Conservation (phyloP, 1,140 invertebrate genomes). For the Berghia stephanieae region DNA sequence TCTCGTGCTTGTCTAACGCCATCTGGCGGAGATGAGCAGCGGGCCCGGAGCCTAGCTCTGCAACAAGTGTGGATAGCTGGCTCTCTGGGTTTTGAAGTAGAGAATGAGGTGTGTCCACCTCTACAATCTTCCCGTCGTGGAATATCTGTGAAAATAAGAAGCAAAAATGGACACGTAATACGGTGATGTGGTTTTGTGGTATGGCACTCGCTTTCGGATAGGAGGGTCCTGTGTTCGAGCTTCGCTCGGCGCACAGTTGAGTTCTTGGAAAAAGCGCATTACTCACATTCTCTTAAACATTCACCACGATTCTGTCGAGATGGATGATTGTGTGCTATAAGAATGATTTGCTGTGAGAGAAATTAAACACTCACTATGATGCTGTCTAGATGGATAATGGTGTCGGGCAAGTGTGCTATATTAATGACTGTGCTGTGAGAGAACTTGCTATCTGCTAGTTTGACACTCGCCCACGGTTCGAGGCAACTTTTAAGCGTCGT, state of each 20-base stretch:
- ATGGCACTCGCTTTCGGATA: no score
- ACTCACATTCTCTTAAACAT: background rate
- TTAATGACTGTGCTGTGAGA: conserved; percentile 79
- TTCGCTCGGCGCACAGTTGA: no score
- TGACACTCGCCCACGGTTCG: background rate
- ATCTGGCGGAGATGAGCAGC: conserved; percentile 35
- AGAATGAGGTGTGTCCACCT: conserved; percentile 43
- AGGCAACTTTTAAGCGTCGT: no score
- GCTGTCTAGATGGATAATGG: conserved; percentile 74
- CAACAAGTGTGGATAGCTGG: conserved; percentile 36
- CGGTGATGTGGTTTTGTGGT: no score
- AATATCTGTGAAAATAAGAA: conserved; percentile 34
- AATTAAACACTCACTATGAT: conserved; percentile 37
- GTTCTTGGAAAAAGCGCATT: no score
- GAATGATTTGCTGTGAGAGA: no score
- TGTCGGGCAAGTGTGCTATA: conserved; percentile 82
- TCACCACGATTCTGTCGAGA: no score
- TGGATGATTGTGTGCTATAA: no score
- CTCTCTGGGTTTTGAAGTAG: conserved; percentile 43
- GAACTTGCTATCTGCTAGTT: no score
- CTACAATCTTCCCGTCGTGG: conserved; percentile 40
- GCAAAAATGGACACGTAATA: no score
- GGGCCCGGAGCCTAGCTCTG: conserved; percentile 38
- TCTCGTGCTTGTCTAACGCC: conserved; percentile 46
- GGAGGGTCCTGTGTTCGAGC: no score